These are phyloP conservation scores for Silurus glanis DNA, from an alignment of 2,113 vertebrate species.

Conservation along the genomic window DNA sequence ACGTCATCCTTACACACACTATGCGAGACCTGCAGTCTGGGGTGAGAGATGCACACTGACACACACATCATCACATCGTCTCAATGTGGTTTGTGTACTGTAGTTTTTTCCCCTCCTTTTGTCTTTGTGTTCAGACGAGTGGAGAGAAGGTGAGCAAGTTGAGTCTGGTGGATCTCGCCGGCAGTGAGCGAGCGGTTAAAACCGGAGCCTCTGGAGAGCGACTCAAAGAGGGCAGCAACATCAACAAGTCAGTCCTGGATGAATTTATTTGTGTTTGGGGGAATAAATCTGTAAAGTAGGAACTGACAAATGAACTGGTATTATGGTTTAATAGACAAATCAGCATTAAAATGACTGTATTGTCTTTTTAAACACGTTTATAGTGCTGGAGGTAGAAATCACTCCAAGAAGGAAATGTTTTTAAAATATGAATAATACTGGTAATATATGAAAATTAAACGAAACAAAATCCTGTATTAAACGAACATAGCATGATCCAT, in stretches of 20 bases:
- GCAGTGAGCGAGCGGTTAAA: constrained; percentile 93
- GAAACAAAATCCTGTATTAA: not conserved
- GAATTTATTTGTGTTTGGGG: constrained; percentile 7
- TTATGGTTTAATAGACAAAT: not conserved
- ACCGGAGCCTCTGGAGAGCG: constrained; percentile 93
- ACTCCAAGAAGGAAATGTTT: not conserved
- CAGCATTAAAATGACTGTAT: not conserved
- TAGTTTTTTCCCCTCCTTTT: not conserved
- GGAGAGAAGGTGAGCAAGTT: constrained; percentile 96
- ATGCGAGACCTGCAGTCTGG: constrained; percentile 85
- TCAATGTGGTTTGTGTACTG: not conserved
- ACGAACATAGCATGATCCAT: too few relatives aligned
- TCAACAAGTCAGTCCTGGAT: constrained; percentile 83
- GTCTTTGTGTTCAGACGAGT: constrained; percentile 76
- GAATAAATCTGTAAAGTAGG: not conserved
- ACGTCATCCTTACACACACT: constrained; percentile 93
- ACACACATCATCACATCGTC: not conserved
- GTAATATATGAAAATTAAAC: not conserved
- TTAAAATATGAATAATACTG: not conserved
- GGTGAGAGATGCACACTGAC: constrained; percentile 68
- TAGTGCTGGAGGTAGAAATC: not conserved
- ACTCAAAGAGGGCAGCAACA: constrained; percentile 97
- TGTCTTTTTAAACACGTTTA: not conserved
- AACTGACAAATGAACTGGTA: not conserved
- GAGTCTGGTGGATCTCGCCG: constrained; percentile 94